Conservation (phyloP, 2,797 vertebrate genomes). For the Microcaecilia unicolor region DNA sequence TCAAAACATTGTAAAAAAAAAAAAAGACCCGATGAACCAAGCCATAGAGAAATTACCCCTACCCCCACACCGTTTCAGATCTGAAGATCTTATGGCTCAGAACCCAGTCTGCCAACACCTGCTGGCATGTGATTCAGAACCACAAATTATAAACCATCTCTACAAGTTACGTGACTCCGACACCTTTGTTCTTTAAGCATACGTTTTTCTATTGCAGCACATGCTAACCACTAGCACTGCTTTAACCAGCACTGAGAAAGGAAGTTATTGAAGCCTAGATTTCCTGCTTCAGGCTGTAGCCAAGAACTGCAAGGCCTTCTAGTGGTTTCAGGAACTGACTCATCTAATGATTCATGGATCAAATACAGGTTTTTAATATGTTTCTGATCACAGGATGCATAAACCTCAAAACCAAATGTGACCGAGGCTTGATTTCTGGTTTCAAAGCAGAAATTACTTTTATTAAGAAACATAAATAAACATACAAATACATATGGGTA, state of each 20-base stretch:
- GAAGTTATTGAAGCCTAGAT: constrained; percentile 94
- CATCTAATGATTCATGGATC: constrained; percentile 85
- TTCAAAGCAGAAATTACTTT: constrained; percentile 22
- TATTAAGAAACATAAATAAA: constrained; percentile 4
- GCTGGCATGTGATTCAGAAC: constrained; percentile 70
- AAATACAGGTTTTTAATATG: constrained; percentile 76
- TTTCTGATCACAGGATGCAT: constrained; percentile 61
- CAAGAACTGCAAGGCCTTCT: constrained; percentile 83
- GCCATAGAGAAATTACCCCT: too few relatives aligned
- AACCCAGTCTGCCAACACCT: too few relatives aligned
- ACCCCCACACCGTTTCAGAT: too few relatives aligned
- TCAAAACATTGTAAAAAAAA: too few relatives aligned
- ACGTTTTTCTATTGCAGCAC: constrained; percentile 67
- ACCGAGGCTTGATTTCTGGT: constrained; percentile 27
- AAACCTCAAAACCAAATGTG: constrained; percentile 43
- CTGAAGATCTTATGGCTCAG: too few relatives aligned
- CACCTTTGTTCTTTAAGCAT: constrained; percentile 72
- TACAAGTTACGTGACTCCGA: constrained; percentile 68
- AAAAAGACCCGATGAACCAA: too few relatives aligned
- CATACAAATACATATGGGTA: too few relatives aligned
- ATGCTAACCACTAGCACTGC: constrained; percentile 62
- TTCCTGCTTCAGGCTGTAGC: constrained; percentile 86
- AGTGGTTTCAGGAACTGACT: constrained; percentile 94
- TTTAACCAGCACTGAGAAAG: constrained; percentile 74
- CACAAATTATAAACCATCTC: constrained; percentile 82